Conservation (phyloP, 2,888 invertebrate species). For the Cancer borealis region DNA sequence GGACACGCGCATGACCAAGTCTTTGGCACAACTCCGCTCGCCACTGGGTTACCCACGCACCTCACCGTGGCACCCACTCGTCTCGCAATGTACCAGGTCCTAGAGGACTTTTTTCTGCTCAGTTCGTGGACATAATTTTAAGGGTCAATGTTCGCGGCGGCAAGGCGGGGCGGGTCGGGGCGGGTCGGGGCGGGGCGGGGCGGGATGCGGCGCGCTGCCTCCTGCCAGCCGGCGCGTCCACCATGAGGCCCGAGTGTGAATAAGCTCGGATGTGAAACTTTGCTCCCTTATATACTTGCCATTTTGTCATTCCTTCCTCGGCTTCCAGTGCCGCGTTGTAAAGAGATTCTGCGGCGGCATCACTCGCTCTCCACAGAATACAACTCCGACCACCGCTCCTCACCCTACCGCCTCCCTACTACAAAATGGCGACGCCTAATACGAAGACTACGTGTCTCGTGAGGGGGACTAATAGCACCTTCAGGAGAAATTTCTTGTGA, state of each 20-base stretch:
- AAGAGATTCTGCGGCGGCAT: conserved; percentile 62
- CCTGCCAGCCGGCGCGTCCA: conserved; percentile 42
- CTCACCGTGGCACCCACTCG: conserved; percentile 33
- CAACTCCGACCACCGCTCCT: not conserved
- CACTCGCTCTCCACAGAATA: conserved; percentile 47
- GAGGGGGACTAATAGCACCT: not conserved
- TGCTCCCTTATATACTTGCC: conserved; percentile 77
- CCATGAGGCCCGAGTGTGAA: conserved; percentile 63
- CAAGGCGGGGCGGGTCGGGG: conserved; percentile 32
- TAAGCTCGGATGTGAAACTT: conserved; percentile 74
- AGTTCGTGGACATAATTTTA: conserved; percentile 39
- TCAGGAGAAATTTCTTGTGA: not conserved
- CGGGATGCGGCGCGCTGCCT: conserved; percentile 36
- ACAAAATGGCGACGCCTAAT: not conserved
- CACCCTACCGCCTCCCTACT: not conserved
- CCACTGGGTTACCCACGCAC: conserved; percentile 38
- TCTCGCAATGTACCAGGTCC: conserved; percentile 15
- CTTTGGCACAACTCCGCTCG: conserved; percentile 40
- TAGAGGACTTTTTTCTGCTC: conserved; percentile 4
- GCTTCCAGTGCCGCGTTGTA: conserved; percentile 75
- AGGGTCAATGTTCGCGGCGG: not conserved
- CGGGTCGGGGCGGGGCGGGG: conserved; percentile 30
- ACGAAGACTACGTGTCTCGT: not conserved
- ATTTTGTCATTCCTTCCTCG: conserved; percentile 77
- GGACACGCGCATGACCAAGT: conserved; percentile 52